A percentile compares a stretch with the other conserved stretches of the same genome.
phyloP scores from a whole-genome alignment of 2,113 vertebrate genomes.

The Tonatia bakeri region DNA sequence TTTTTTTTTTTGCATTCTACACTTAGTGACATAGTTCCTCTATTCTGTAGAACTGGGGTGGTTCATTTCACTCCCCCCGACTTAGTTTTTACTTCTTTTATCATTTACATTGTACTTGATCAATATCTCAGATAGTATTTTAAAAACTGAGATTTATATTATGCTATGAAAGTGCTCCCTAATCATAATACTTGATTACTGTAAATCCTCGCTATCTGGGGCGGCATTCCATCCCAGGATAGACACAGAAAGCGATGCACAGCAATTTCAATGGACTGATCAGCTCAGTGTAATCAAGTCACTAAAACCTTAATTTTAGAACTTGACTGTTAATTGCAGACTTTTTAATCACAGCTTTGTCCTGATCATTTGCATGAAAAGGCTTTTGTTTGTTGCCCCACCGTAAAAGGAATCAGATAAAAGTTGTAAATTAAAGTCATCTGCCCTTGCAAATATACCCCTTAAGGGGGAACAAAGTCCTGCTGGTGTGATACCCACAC shows the following conservation, averaged over 20 bases:
- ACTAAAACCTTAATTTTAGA: background rate
- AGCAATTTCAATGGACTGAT: background rate
- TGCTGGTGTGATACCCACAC: conserved; percentile 36
- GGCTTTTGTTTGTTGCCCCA: background rate
- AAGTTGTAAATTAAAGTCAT: conserved; percentile 47
- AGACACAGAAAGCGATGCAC: background rate
- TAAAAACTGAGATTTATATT: background rate
- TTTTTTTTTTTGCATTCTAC: background rate
- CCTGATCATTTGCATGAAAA: background rate
- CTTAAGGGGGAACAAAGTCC: conserved; percentile 30
- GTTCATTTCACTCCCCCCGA: background rate
- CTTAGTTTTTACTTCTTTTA: background rate
- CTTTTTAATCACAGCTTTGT: background rate
- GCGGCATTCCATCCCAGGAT: accelerated
- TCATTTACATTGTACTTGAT: background rate
- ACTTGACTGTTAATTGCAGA: background rate
- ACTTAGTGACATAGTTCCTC: background rate
- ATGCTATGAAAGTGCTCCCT: background rate
- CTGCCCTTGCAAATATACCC: conserved; percentile 46
- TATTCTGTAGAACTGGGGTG: background rate
- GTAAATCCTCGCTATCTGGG: background rate
- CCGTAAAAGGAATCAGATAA: background rate
- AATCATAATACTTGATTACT: background rate
- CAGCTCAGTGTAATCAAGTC: background rate
- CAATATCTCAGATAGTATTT: background rate